These are phyloP conservation scores for Pachyramphus minor DNA, from an alignment of 2,113 vertebrate species.

Conservation along the genomic window DNA sequence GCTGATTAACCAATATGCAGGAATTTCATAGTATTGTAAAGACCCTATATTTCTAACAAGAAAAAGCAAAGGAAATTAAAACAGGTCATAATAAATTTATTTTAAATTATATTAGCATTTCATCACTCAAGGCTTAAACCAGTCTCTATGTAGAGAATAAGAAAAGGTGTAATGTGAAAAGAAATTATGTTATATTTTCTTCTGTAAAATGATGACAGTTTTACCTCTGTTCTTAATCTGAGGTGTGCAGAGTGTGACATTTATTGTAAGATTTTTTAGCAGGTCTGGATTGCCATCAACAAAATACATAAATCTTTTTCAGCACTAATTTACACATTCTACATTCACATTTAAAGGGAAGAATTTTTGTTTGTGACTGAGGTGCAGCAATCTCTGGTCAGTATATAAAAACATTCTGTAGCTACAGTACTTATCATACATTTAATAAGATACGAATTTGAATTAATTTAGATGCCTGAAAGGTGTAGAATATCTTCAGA, in stretches of 20 bases:
- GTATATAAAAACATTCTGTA: not conserved
- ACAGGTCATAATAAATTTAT: not conserved
- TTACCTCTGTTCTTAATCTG: not conserved
- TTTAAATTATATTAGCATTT: not conserved
- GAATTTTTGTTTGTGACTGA: not conserved
- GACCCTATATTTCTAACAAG: not conserved
- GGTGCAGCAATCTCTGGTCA: not conserved
- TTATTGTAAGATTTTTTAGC: not conserved
- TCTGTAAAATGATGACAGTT: not conserved
- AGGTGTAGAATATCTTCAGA: not conserved
- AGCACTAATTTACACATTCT: not conserved
- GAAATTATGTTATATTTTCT: not conserved
- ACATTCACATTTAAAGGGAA: not conserved
- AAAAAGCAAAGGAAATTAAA: not conserved
- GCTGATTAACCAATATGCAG: not conserved
- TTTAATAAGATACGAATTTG: not conserved
- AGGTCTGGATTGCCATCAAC: not conserved
- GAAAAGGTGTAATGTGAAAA: not conserved
- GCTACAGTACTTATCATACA: not conserved
- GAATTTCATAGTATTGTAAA: not conserved
- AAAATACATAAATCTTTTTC: not conserved
- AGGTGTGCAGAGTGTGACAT: not conserved
- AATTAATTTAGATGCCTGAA: not conserved
- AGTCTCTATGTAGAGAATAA: not conserved
- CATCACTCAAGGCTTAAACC: not conserved